Evolutionary conservation across 2,888 invertebrate species (phyloP), one percentile per base, ranked within the genome.

Genomic region (Drosophila melanosoma): DNA sequence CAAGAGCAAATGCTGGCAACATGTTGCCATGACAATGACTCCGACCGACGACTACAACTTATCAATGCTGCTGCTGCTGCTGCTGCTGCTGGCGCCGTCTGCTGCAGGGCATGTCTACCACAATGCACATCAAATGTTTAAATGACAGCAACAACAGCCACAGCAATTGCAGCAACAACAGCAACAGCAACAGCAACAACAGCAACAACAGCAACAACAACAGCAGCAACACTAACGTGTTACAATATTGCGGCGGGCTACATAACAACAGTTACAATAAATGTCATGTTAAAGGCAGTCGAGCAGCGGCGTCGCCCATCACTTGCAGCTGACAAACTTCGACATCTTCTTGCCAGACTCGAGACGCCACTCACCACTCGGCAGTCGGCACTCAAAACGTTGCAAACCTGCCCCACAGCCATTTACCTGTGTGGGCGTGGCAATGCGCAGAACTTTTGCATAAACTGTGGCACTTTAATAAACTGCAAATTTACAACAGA

Each of bases 11-110:
- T 75, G 82, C 64, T 82, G 69, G 83, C 77, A 81, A 88, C 89
- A 87, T 88, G 90, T 88, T 83, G 86, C 90, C 87, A 71, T 90
- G 88, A 90, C 90, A 87, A 87, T 89, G 90, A 89, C 88, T 83
- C 70, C 57, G 15, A 11, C 70, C 57, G 15, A 11, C 83, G 60
- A 70, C 63, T 63, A 63, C 76, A 67, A 67, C 68, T 67, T 71
- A 71, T 69, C 73, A 61, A 58, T 73, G 72, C 65, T 59, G 76
- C 75, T 70, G 77, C 75, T 70, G 75, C 54, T 73, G 72, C 65
- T 59, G 76, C 75, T 70, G 77, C 75, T 70, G 75, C 54, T 71
- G 72, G 72, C 78, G 75, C 75, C 76, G 80, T 78, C 80, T 78
- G 78, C 80, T 80, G 80, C 76, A 78, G 80, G 68, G 54, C 72